Evolutionary conservation across 2,888 invertebrate species (phyloP).

Genomic region (Acronicta psi): DNA sequence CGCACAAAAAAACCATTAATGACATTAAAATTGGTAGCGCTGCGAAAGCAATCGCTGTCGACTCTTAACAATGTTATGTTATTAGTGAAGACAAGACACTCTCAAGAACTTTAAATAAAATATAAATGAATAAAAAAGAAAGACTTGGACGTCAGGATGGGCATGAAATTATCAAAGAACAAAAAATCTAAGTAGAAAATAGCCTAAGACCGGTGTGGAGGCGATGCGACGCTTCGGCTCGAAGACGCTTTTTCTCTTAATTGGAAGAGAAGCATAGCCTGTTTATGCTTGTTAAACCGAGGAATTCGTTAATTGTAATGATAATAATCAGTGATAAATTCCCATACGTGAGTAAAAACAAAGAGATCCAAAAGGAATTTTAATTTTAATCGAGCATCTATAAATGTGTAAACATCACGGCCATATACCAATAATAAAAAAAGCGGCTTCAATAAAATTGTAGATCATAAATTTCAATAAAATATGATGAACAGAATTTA

Average conservation of each 20-base stretch:
- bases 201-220: constrained; percentile 56
- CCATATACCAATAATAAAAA: too few relatives aligned
- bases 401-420: constrained; percentile 2
- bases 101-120: constrained; percentile 41
- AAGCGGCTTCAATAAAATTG: constrained; percentile 3
- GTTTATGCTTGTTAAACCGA: constrained; percentile 49
- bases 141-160: constrained; percentile 56
- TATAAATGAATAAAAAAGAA: constrained; percentile 52
- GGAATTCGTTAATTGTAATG: constrained; percentile 53
- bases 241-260: constrained; percentile 59
- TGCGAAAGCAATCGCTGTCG: constrained; percentile 54
- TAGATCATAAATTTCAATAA: constrained; percentile 24
- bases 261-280: constrained; percentile 53
- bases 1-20: constrained; percentile 55
- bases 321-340: constrained; percentile 54
- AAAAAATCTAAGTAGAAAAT: constrained; percentile 63
- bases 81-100: constrained; percentile 43
- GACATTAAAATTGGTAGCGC: constrained; percentile 55
- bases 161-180: constrained; percentile 62
- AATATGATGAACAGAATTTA: constrained; percentile 42
- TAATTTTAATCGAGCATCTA: constrained; percentile 27
- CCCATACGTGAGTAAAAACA: constrained; percentile 33
- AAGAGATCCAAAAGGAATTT: constrained; percentile 25
- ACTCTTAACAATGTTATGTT: constrained; percentile 52
- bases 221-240: constrained; percentile 54